These are phyloP conservation scores for Drosophila buzzatii DNA, from an alignment of 2,888 invertebrate genomes.

Conservation along the genomic window DNA sequence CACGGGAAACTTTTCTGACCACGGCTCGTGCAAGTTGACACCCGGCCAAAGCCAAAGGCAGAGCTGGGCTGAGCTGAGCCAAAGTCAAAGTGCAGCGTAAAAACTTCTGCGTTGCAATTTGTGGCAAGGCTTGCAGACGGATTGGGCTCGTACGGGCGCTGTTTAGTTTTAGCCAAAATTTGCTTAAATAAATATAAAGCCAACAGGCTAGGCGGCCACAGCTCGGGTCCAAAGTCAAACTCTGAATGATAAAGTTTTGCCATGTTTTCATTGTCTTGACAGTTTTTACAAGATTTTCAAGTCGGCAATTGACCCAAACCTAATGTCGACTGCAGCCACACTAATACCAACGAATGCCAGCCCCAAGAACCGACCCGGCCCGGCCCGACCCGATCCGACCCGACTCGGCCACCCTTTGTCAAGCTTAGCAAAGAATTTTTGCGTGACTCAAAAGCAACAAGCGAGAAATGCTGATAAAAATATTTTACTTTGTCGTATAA, in stretches of 20 bases:
- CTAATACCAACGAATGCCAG: neutral
- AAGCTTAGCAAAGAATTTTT: slow-evolving; percentile 55
- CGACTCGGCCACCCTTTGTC: slow-evolving; percentile 19
- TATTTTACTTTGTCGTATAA: slow-evolving; percentile 80
- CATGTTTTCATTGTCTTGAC: slow-evolving; percentile 76
- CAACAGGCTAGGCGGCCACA: slow-evolving; percentile 42
- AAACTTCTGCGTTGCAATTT: slow-evolving; percentile 75
- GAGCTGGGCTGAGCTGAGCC: slow-evolving; percentile 33
- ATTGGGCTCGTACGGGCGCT: slow-evolving; percentile 44
- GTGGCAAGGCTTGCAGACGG: slow-evolving; percentile 19
- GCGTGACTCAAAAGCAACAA: slow-evolving; percentile 71
- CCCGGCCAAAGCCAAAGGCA: slow-evolving; percentile 54
- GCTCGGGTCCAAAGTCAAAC: slow-evolving; percentile 32
- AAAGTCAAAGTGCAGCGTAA: slow-evolving; percentile 61
- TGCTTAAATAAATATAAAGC: slow-evolving; percentile 74
- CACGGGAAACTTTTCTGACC: slow-evolving; percentile 66
- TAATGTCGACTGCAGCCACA: slow-evolving; percentile 2
- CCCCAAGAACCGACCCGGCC: no score
- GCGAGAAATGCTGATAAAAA: slow-evolving; percentile 79
- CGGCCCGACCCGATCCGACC: no score
- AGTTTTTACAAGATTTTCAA: slow-evolving; percentile 44
- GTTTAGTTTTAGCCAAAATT: slow-evolving; percentile 66
- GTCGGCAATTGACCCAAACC: slow-evolving; percentile 13
- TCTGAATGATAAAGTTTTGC: slow-evolving; percentile 60
- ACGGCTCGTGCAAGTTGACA: slow-evolving; percentile 69